Evolutionary conservation across 2,797 vertebrate species (phyloP).

Genomic region (Tauraco hartlaubi): DNA sequence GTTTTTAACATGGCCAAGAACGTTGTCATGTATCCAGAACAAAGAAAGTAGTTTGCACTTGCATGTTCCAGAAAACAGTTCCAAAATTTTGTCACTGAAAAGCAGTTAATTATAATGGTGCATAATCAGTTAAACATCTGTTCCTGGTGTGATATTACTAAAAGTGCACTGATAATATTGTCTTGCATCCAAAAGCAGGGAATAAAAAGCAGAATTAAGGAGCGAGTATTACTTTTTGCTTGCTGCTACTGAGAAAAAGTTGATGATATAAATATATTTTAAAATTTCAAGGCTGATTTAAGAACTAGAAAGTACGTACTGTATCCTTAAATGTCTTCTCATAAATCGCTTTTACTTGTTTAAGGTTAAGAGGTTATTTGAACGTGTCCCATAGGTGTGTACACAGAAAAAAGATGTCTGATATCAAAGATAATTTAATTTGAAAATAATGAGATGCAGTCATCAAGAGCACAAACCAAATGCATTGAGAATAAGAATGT

Average conservation of each 20-base stretch:
- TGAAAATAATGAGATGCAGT: neutral
- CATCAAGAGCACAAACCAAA: neutral
- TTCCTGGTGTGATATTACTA: slow-evolving; percentile 29
- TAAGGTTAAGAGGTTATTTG: neutral
- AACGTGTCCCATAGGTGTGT: neutral
- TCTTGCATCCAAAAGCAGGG: neutral
- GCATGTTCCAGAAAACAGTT: slow-evolving; percentile 2
- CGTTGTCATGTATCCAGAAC: slow-evolving; percentile 13
- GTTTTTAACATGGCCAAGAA: slow-evolving; percentile 32
- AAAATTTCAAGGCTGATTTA: neutral
- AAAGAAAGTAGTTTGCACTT: slow-evolving; percentile 37
- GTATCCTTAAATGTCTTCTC: neutral
- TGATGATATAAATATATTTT: neutral
- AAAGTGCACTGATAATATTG: neutral
- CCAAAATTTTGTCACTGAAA: slow-evolving; percentile 34
- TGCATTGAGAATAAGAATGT: neutral
- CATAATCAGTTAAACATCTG: slow-evolving; percentile 47
- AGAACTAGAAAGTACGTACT: neutral
- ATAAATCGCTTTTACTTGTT: neutral
- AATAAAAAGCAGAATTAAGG: neutral
- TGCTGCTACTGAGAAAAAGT: neutral
- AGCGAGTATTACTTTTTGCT: neutral
- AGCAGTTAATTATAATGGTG: slow-evolving; percentile 40
- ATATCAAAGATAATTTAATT: neutral
- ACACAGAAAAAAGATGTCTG: neutral